Evolutionary conservation across 2,797 vertebrate genomes (phyloP).

Genomic region (Epinephelus malabaricus): DNA sequence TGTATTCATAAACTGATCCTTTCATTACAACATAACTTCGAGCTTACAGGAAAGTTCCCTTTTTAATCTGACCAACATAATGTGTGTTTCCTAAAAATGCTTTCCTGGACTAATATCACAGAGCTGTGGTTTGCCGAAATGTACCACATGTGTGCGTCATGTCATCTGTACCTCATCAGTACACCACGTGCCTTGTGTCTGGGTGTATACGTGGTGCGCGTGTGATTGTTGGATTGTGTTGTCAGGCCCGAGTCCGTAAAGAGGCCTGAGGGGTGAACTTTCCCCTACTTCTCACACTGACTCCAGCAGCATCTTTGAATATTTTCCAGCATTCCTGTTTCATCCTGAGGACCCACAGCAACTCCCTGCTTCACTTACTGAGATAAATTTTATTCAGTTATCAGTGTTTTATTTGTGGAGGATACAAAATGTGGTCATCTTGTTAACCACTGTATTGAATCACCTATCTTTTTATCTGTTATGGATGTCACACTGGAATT

Average conservation of each 20-base stretch:
- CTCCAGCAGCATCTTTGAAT: slow-evolving; percentile 45
- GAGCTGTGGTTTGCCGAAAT: neutral
- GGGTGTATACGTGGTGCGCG: slow-evolving; percentile 28
- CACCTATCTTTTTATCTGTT: neutral
- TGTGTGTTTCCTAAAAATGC: neutral
- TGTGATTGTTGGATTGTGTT: slow-evolving; percentile 48
- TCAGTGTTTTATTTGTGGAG: neutral
- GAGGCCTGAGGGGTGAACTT: slow-evolving; percentile 80
- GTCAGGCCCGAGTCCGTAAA: slow-evolving; percentile 63
- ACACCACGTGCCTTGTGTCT: slow-evolving; percentile 54
- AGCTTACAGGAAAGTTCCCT: neutral
- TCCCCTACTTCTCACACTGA: slow-evolving; percentile 86
- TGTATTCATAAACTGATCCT: too few relatives aligned
- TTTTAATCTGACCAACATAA: neutral
- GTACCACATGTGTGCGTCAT: slow-evolving; percentile 3
- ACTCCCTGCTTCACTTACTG: neutral
- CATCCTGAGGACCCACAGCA: slow-evolving; percentile 13
- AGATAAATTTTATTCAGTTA: neutral
- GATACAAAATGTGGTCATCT: too few relatives aligned
- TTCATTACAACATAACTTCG: neutral
- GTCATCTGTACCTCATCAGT: slow-evolving; percentile 48
- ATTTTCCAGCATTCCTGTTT: slow-evolving; percentile 61
- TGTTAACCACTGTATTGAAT: neutral
- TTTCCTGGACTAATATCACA: neutral
- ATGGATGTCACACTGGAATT: neutral